phyloP scores from a whole-genome alignment of 2,888 invertebrate genomes.

The Dolomedes plantarius region DNA sequence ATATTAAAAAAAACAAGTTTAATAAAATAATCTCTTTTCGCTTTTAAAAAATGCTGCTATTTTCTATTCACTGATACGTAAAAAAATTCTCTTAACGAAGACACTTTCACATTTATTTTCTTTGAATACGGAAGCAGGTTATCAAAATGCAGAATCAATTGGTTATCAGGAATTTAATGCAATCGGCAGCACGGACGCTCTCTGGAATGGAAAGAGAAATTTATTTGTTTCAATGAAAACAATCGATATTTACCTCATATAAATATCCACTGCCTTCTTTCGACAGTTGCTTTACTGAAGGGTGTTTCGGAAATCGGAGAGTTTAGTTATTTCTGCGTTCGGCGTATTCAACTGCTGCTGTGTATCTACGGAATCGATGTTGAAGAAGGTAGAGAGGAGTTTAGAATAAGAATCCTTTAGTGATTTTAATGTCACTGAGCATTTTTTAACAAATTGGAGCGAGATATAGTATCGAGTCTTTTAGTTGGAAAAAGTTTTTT shows the following conservation, averaged over 20 bases:
- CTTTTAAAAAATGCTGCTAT: too few species aligned
- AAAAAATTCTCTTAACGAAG: too few species aligned
- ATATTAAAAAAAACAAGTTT: too few species aligned
- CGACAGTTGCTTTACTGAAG: not conserved
- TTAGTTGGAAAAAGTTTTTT: too few species aligned
- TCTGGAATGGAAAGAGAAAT: not conserved
- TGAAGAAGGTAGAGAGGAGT: not conserved
- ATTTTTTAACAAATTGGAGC: too few species aligned
- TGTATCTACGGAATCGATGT: not conserved
- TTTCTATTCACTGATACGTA: too few species aligned
- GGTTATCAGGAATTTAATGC: not conserved
- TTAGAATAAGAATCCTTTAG: not conserved
- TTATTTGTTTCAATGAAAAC: not conserved
- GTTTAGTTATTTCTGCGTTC: not conserved
- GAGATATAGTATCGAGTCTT: too few species aligned
- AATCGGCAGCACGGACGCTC: not conserved
- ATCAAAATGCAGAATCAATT: not conserved
- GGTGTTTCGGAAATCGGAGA: not conserved
- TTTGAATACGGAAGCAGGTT: not conserved
- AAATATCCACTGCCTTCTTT: not conserved
- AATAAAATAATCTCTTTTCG: too few species aligned
- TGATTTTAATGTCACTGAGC: not conserved
- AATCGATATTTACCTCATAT: not conserved
- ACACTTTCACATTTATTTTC: too few species aligned
- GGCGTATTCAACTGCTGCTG: not conserved